Conservation (phyloP, 2,797 vertebrate genomes). For the Nasua narica region DNA sequence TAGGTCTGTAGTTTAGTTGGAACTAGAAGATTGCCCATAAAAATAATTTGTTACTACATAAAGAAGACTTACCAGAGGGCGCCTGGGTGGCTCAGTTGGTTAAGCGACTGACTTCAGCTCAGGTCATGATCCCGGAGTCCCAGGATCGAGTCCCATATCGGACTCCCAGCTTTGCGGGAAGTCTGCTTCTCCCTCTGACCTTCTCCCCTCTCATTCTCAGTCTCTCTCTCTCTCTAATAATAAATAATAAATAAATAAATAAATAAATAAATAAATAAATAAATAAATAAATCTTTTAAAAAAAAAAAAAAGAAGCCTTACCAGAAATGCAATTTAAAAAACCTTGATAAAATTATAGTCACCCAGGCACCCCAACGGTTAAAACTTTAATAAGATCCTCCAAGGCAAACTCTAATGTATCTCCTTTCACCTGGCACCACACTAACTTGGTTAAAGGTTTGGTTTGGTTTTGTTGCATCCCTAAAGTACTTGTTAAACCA, state of each 20-base stretch:
- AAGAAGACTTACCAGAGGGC: neutral
- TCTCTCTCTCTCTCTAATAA: too few relatives aligned
- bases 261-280: too few relatives aligned
- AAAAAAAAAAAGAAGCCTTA: neutral
- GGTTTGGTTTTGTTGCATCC: constrained; percentile 57
- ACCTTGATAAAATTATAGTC: neutral
- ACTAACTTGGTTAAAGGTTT: constrained; percentile 12
- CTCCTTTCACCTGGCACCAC: neutral
- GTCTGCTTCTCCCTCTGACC: too few relatives aligned
- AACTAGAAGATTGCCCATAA: constrained; percentile 1
- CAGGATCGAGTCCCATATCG: too few relatives aligned
- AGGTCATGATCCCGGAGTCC: too few relatives aligned
- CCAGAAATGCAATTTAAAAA: constrained; percentile 1
- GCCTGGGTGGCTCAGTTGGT: too few relatives aligned
- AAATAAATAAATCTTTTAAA: too few relatives aligned
- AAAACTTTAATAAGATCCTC: neutral
- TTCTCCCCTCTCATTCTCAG: too few relatives aligned
- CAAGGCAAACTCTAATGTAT: neutral
- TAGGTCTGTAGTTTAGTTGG: neutral
- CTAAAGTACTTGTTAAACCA: constrained; percentile 60
- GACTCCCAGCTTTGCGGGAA: too few relatives aligned
- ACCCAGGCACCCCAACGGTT: neutral
- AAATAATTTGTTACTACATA: neutral
- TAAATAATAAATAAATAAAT: too few relatives aligned
- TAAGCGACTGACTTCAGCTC: too few relatives aligned